phyloP scores from a whole-genome alignment of 2,888 invertebrate species.

The Griposia aprilina region DNA sequence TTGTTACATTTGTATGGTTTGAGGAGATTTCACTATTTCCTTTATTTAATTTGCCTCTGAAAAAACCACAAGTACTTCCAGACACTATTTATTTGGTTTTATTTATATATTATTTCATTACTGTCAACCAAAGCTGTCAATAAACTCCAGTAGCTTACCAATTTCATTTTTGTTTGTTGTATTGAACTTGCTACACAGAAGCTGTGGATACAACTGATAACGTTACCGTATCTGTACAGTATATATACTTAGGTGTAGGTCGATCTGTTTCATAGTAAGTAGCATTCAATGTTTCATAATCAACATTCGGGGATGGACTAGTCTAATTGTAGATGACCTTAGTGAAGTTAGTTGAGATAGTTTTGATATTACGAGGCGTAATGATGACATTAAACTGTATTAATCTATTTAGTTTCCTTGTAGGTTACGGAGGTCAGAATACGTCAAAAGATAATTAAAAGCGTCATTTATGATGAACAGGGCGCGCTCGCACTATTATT shows the following conservation, averaged over 20 bases:
- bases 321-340: constrained; percentile 75
- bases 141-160: constrained; percentile 75
- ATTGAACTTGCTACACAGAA: constrained; percentile 70
- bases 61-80: no score
- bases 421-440: constrained; percentile 37
- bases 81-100: no score
- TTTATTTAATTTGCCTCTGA: no score
- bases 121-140: neutral
- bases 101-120: no score
- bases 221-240: constrained; percentile 76
- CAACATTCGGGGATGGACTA: constrained; percentile 79
- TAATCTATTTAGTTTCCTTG: constrained; percentile 37
- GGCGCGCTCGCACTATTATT: neutral
- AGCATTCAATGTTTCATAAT: constrained; percentile 82
- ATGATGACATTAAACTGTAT: constrained; percentile 29
- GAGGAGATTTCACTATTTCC: no score
- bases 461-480: neutral
- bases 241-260: constrained; percentile 83
- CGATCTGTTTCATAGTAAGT: constrained; percentile 82
- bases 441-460: neutral
- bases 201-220: constrained; percentile 81
- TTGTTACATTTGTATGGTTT: no score
- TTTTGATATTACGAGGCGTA: constrained; percentile 32
- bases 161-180: constrained; percentile 76
- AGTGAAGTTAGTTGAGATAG: constrained; percentile 23